Conservation (phyloP, 2,888 invertebrate genomes). For the Drosophila percnosoma region DNA sequence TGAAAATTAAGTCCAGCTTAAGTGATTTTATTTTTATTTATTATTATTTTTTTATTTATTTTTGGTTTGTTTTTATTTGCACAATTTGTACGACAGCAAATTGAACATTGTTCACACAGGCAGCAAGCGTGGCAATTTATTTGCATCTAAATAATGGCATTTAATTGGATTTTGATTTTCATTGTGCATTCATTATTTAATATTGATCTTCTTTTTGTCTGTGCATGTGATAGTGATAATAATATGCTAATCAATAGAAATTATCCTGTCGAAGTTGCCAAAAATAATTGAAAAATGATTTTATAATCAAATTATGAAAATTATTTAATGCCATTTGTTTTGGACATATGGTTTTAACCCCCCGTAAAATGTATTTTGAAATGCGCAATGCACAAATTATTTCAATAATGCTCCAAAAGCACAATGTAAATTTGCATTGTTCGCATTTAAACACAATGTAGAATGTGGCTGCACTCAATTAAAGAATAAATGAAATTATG, state of each 20-base stretch:
- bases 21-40: conserved; percentile 38
- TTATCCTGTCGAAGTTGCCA: conserved; percentile 24
- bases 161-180: conserved; percentile 40
- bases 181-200: conserved; percentile 14
- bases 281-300: conserved; percentile 49
- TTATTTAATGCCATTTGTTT: conserved; percentile 11
- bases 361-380: conserved; percentile 8
- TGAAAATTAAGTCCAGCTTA: conserved; percentile 49
- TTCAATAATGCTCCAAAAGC: conserved; percentile 18
- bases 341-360: conserved; percentile 11
- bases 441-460: conserved; percentile 4
- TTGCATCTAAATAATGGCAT: conserved; percentile 23
- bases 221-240: conserved; percentile 10
- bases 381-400: conserved; percentile 20
- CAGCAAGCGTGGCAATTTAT: conserved; percentile 13
- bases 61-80: conserved; percentile 8
- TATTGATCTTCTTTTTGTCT: neutral
- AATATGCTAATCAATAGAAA: conserved; percentile 37
- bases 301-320: conserved; percentile 55
- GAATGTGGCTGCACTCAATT: conserved; percentile 34
- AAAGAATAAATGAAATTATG: conserved; percentile 20
- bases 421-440: conserved; percentile 9
- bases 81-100: conserved; percentile 1
- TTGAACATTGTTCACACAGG: neutral
- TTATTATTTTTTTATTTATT: conserved; percentile 6